Percentiles rank a stretch among this genome's conserved stretches.
Evolutionary conservation across 2,888 invertebrate genomes (phyloP).

Genomic region (Lathronympha strigana): DNA sequence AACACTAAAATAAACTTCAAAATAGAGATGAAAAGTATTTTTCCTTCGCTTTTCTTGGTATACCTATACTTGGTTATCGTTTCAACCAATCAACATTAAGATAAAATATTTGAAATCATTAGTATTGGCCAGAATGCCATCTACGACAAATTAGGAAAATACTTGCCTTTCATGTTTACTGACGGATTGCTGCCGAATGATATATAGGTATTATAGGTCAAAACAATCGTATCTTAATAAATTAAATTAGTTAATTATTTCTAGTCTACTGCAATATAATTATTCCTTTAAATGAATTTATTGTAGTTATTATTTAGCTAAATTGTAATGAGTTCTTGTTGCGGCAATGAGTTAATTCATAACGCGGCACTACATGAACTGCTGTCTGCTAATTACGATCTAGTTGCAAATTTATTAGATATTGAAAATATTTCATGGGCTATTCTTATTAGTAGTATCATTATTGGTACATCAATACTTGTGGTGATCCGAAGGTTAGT

Average conservation of each 20-base stretch:
- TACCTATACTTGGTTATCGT: background rate
- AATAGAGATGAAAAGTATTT: background rate
- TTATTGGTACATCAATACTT: constrained; percentile 54
- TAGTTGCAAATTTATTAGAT: constrained; percentile 64
- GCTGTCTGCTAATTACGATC: constrained; percentile 65
- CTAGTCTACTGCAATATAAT: constrained; percentile 42
- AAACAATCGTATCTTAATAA: constrained; percentile 52
- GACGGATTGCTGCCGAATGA: constrained; percentile 48
- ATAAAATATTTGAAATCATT: background rate
- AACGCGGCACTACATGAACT: constrained; percentile 74
- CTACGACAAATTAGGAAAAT: constrained; percentile 7
- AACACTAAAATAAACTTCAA: constrained; percentile 9
- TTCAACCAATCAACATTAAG: constrained; percentile 9
- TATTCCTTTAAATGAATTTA: constrained; percentile 43
- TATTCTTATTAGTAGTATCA: constrained; percentile 57
- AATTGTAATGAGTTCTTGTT: constrained; percentile 78
- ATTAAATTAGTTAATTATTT: constrained; percentile 49
- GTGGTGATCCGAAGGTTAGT: constrained; percentile 49
- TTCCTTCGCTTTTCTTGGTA: background rate
- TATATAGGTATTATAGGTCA: constrained; percentile 72
- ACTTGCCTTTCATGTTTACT: constrained; percentile 70
- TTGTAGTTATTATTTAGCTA: constrained; percentile 48
- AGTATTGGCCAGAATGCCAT: constrained; percentile 23
- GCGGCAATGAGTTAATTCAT: constrained; percentile 73
- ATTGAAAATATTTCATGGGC: constrained; percentile 58